These are phyloP conservation scores for Bos taurus DNA, from an alignment of 2,113 vertebrate species.

Conservation along the genomic window ARS-UCD2.0 NC_037338.1:49563001-49563500, in stretches of 20 bases:
- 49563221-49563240: not conserved
- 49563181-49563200: conserved; percentile 63
- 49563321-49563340: not conserved
- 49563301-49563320: not conserved
- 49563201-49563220: not conserved
- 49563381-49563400: not conserved
- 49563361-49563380: rapidly evolving
- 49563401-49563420: conserved; percentile 80
- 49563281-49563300: not conserved
- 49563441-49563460: not conserved
- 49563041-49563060: not conserved
- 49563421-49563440: conserved; percentile 70
- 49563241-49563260: conserved; percentile 46
- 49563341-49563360: conserved; percentile 79
- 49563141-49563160: not conserved
- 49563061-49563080: not conserved
- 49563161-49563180: not conserved
- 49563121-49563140: not conserved
- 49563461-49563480: conserved; percentile 7
- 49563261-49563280: conserved; percentile 56
- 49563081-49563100: not conserved
- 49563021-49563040: not conserved
- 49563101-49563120: not conserved
- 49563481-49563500: conserved; percentile 18
- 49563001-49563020: not conserved